Base-by-base conservation (phyloP, 2,113 vertebrate species). In the Anarrhichthys ocellatus region DNA sequence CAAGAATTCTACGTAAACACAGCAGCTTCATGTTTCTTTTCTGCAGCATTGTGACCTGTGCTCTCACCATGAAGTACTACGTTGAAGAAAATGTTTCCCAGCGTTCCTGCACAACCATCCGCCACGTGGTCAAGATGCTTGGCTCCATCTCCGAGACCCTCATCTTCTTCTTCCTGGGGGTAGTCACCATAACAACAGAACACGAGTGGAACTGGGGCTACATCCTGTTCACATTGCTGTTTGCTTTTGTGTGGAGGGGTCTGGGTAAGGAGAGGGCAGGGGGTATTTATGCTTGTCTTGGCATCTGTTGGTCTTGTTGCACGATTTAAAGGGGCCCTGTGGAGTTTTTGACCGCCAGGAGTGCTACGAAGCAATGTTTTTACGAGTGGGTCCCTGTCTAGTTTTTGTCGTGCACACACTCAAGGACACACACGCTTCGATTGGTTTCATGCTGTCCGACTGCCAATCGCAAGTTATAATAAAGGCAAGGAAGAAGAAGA, bases 201-300 rank as follows among this genome's bases (percentile, higher is more conserved):
- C 98, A 99, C 0, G 97, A 99, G 87, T 99, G 97, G 98, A 99
- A 98, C 94, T 98, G 97, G 97, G 97, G 95, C 75, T 99, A 99
- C 1, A 96, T 99, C 82, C 94, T 97, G 87, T 99, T 97, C 94
- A 98, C 97, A 0, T 89, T 99, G 78, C 93, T 97, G 32, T 99
- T 99, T 88, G 96, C 97, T 66, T 95, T 99, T 20, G 73, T 98
- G 46, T 99, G 98, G 97, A 94, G 98, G 75, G 96, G 96, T 1
- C 89, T 98, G 52, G 98, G 98, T 99, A 93, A 95, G 93, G 36
- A 42, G 20, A 42, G 18, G 20, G 27, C 22, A 8, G 5, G 2
- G 9, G 15, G 5, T 18, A 3, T 70, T 38, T 54, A 29, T 76
- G 56, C 78, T 71, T 82, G 40, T 40, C 24, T 73, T 4, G 14